Base-by-base conservation (phyloP, 2,797 vertebrate species). In the Sebastiscus tertius region DNA sequence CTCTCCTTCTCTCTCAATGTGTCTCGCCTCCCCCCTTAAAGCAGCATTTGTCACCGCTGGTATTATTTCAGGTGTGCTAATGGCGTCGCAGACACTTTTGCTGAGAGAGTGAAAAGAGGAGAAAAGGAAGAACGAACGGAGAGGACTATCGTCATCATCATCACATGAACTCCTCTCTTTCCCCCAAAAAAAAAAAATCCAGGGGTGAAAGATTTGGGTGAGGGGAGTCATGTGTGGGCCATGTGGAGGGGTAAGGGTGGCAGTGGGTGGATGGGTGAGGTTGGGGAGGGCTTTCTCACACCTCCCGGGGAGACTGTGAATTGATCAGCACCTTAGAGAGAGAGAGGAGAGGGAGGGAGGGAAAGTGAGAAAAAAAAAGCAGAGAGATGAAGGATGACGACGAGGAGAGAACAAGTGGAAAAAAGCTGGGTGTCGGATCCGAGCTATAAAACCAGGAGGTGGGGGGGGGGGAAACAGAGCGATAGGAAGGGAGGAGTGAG, bases 41-140 rank as follows among this genome's bases (percentile, higher is more conserved):
- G 78, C 82, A 92, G 86, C 89, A 92, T 93, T 94, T 95, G 92
- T 93, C 93, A 90, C 92, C 49, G 9, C 54, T 70, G 87, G 92
- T 95, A 93, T 94, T 96, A 95, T 96, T 96, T 94, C 96, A 96
- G 96, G 96, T 96, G 97, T 91, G 94, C 92, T 94, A 93, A 95
- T 95, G 95, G 96, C 89, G 94, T 95, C 77, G 75, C 91, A 93
- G 90, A 93, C 92, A 93, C 90, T 83, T 88, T 60, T 80, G 86
- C 82, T 72, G 82, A 71, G 77, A 80, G 74, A 75, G 61, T 54
- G 76, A 70, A 66, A 33, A 76, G 64, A 71, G 59, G 67, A 80
- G 65, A 79, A 54, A 49, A 36, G 24, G 52, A 66, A 54, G 70
- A 63, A 29, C 3, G 60, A n/a, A 36, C 26, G 49, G 20, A 63